Percentiles rank a stretch among this genome's conserved stretches.
phyloP scores from a whole-genome alignment of 1,140 invertebrate genomes.

The Eurosta solidaginis region DNA sequence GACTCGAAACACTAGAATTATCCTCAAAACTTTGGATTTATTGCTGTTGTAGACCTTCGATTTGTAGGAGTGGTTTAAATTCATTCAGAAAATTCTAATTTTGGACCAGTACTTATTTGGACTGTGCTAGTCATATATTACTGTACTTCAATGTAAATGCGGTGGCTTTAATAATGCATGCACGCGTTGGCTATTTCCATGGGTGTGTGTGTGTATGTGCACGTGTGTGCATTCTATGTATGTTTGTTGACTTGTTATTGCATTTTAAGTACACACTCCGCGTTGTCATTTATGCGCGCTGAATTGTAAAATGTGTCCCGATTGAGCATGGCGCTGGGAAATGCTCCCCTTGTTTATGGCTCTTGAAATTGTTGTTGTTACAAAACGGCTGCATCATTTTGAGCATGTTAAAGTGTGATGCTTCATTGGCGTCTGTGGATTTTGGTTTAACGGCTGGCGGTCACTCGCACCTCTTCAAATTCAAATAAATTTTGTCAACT shows the following conservation, averaged over 20 bases:
- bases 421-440: background rate
- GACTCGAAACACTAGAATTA: no score
- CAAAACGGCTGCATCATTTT: no score
- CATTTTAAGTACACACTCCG: background rate
- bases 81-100: no score
- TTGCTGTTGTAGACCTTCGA: no score
- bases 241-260: background rate
- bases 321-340: background rate
- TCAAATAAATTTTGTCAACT: slow-evolving; percentile 17
- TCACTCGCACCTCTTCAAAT: background rate
- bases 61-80: no score
- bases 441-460: background rate
- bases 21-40: no score
- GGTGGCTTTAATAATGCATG: background rate
- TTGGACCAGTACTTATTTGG: no score
- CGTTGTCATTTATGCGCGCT: slow-evolving; percentile 13
- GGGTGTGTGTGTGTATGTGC: background rate
- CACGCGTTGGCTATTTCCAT: background rate
- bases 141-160: no score
- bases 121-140: no score
- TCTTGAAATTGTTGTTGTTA: no score
- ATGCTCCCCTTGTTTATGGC: background rate
- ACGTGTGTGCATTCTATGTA: background rate
- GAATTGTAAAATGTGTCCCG: slow-evolving; percentile 15
- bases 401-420: background rate